phyloP scores from a whole-genome alignment of 2,888 invertebrate species.

The Mellilla xanthometata region DNA sequence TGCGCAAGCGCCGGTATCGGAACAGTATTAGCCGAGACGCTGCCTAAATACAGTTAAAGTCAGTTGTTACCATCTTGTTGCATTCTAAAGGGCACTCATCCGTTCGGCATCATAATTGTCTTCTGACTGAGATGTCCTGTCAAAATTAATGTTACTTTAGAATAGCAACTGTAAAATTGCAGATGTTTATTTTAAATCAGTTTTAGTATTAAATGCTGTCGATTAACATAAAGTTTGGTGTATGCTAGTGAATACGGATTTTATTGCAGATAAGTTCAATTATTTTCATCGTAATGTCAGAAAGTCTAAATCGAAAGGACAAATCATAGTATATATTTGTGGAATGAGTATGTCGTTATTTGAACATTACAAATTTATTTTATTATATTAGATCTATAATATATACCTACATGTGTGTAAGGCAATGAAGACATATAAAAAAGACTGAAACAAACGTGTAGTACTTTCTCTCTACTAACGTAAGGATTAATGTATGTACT shows the following conservation, averaged over 20 bases:
- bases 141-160: constrained; percentile 18
- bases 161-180: too few relatives aligned
- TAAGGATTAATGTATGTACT: too few relatives aligned
- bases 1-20: constrained; percentile 71
- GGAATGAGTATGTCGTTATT: too few relatives aligned
- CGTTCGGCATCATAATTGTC: constrained; percentile 24
- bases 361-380: too few relatives aligned
- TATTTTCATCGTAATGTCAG: too few relatives aligned
- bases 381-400: too few relatives aligned
- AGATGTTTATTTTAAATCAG: constrained; percentile 3
- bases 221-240: constrained; percentile 1
- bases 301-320: too few relatives aligned
- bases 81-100: constrained; percentile 45
- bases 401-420: too few relatives aligned
- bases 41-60: constrained; percentile 53
- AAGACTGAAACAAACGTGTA: too few relatives aligned
- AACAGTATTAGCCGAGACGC: constrained; percentile 60
- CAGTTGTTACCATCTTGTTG: constrained; percentile 60
- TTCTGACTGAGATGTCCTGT: constrained; percentile 19
- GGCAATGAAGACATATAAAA: too few relatives aligned
- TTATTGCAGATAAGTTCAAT: not conserved
- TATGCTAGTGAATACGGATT: not conserved
- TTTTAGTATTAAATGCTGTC: not conserved
- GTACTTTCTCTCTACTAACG: too few relatives aligned
- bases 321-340: too few relatives aligned